Evolutionary conservation across 1,140 invertebrate genomes (phyloP).

Genomic region (Drosophila orena): DNA sequence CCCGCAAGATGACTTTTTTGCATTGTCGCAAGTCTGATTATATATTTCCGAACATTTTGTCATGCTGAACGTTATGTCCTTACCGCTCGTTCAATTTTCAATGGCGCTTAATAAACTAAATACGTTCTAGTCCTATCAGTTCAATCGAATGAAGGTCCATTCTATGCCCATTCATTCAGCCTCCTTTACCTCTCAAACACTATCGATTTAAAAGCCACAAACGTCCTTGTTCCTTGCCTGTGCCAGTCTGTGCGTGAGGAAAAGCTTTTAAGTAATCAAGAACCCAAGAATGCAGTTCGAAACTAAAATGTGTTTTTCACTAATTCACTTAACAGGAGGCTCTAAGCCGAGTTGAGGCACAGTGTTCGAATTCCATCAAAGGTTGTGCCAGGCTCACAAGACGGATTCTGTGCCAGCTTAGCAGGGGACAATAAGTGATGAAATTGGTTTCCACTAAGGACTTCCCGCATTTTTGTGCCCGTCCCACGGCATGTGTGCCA

Average conservation of each 20-base stretch:
- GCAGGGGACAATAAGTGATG: constrained; percentile 28
- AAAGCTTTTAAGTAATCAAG: background rate
- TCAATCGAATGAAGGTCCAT: background rate
- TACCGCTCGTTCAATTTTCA: background rate
- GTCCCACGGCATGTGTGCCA: constrained; percentile 7
- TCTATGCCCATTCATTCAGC: background rate
- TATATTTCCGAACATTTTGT: background rate
- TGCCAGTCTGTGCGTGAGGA: background rate
- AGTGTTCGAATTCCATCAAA: background rate
- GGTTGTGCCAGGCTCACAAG: background rate
- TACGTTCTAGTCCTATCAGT: background rate
- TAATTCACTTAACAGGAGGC: background rate
- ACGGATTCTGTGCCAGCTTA: constrained; percentile 18
- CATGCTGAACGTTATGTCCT: background rate
- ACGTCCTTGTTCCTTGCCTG: constrained; percentile 6
- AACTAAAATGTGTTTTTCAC: background rate
- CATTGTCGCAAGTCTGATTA: background rate
- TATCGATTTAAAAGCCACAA: constrained; percentile 52
- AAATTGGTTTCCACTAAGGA: constrained; percentile 22
- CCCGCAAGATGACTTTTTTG: no score
- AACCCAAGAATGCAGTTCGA: background rate
- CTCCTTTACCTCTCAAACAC: constrained; percentile 5
- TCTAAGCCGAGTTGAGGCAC: background rate
- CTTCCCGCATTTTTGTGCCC: constrained; percentile 9
- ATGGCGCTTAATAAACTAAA: background rate